Base-by-base conservation (phyloP, 92 coral and sea anemone species). In the Muricea muricata region DNA sequence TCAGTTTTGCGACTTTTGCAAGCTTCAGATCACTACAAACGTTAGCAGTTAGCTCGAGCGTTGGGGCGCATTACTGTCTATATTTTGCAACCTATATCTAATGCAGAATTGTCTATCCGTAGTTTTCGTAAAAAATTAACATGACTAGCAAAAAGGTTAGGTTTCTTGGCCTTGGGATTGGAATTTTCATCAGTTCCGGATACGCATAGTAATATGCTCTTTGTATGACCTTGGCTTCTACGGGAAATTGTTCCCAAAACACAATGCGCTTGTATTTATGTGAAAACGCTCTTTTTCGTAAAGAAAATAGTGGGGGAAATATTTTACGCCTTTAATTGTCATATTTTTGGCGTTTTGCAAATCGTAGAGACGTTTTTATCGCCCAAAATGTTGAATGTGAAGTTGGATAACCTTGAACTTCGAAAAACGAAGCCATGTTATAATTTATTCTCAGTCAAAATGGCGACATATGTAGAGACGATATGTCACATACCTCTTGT, bases 381-480 rank as follows among this genome's bases (percentile, higher is more conserved):
- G 76, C 17, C 79, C 0, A 73, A 29, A 75, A 12, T 18, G 2
- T 33, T 7, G 6, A 6, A 28, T 13, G 60, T 52, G 18, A 63
- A 63, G 5, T 63, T 39, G 39, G 30, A 32, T 63, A 25, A 63
- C 70, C 70, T 63, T 63, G 70, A 63, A 63, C 70, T 63, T 63
- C 13, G 37, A 15, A 63, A 29, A 63, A 2, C 1, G 39, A 14
- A 63, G 70, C 70, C 37, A 28, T 28, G 10, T 6, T 63, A 30
- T 28, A 63, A 63, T 52, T 52, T 52, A 52, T 52, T 52, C 60
- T 52, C 60, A 28, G 70, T 11, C 70, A 63, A 18, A 52, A 52
- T 63, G 70, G 70, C 70, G 70, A 63, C 70, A 63, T 57, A 57
- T 6, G n/a, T n/a, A n/a, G n/a, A n/a, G n/a, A n/a, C n/a, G n/a